phyloP scores from a whole-genome alignment of 2,888 invertebrate species.

The Unio delphinus region DNA sequence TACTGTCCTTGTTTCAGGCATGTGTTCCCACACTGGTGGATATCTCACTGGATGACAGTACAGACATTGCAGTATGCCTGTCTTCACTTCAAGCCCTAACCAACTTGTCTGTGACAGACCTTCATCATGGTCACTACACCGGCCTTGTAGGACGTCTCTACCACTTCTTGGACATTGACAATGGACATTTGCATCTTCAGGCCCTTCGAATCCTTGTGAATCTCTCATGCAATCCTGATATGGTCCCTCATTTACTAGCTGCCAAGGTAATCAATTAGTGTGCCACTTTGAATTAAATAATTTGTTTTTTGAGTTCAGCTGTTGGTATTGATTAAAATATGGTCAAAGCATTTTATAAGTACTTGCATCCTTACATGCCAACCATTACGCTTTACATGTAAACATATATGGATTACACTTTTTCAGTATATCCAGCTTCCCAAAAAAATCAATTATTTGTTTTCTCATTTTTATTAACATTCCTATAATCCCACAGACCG shows the following conservation, averaged over 20 bases:
- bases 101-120: constrained; percentile 73
- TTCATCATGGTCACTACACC: constrained; percentile 74
- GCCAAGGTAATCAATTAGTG: constrained; percentile 73
- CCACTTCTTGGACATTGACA: constrained; percentile 71
- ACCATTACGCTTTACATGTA: too few species aligned
- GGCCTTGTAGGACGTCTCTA: constrained; percentile 73
- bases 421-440: too few species aligned
- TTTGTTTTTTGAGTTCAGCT: not conserved
- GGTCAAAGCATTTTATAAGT: too few species aligned
- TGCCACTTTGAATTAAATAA: not conserved
- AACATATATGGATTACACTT: too few species aligned
- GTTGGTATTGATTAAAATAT: too few species aligned
- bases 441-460: too few species aligned
- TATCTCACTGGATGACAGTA: constrained; percentile 68
- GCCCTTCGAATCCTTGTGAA: constrained; percentile 76
- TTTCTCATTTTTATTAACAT: too few species aligned
- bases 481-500: too few species aligned
- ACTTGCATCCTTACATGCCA: too few species aligned
- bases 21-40: constrained; percentile 73
- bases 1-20: constrained; percentile 31
- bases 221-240: constrained; percentile 76
- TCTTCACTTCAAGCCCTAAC: constrained; percentile 74
- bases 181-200: constrained; percentile 72
- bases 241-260: constrained; percentile 76
- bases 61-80: constrained; percentile 72